Base-by-base conservation (phyloP, 1,140 invertebrate species). In the Tenebrio molitor region DNA sequence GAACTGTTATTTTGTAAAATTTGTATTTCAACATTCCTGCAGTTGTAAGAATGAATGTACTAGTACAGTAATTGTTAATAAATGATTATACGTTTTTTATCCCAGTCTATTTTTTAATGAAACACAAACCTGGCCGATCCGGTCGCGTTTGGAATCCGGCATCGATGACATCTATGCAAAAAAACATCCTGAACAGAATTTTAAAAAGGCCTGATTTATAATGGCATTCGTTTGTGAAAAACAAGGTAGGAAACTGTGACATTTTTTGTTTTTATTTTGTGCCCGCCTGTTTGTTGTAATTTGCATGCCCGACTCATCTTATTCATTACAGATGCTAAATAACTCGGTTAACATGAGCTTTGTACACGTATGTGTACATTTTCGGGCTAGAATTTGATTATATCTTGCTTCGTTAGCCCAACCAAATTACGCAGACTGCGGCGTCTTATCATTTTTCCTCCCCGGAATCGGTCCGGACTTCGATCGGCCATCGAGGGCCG, bases 321-420 rank as follows among this genome's bases (percentile, higher is more conserved):
- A 66, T 66, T 41, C 64, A 66, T 66, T 42, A 42, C 64, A 42
- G 34, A 66, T 66, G 64, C 64, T 66, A 42, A 66, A 66, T 66
- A 66, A 66, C 36, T 66, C 34, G 36, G 64, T 42, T 66, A 41
- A 66, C 64, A 66, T 44, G 39, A 66, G 64, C 64, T 66, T 66
- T 66, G 64, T 66, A 42, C 36, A 29, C 44, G 21, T 41, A 8
- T 44, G 21, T 41, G 42, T 66, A 66, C 36, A 66, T 66, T 66
- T 66, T 44, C 64, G 14, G 21, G 36, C 42, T 66, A 15, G 44
- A 66, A 66, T 42, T 44, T 44, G 42, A 66, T 66, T 66, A 21
- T 42, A 25, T 21, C 19, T 44, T 42, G 34, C 34, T 66, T 66
- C 64, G 64, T 66, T 66, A 66, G 42, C 33, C 63, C 34, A 65